Base-by-base conservation (phyloP, 2,888 invertebrate genomes). In the Scaptomyza parva region DNA sequence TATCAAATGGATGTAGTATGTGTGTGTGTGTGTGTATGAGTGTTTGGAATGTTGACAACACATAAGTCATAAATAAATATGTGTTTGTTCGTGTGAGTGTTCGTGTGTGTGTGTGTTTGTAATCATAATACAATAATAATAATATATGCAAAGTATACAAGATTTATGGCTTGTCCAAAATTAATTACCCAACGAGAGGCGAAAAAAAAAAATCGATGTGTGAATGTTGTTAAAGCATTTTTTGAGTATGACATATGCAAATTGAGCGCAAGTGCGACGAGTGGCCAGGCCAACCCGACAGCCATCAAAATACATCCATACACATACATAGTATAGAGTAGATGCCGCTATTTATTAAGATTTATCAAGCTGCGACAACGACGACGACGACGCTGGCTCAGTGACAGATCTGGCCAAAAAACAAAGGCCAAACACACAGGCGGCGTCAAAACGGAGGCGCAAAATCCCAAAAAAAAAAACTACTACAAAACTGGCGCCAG, bases 131-230 rank as follows among this genome's bases (percentile, higher is more conserved):
- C 35, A 14, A 35, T 65, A 72, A 82, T 75, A 37, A 52, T 79
- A 82, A 85, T 86, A 70, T 85, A 87, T 87, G 85, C 78, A 82
- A 87, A 86, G 85, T 73, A 87, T 63, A 62, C 58, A 59, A 78
- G 85, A 85, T 85, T 72, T 82, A 85, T 82, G 74, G 64, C 80
- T 59, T 85, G 73, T 72, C 69, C 70, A 76, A 82, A 78, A 85
- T 86, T 85, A 85, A 85, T 87, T 85, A 85, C 68, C 69, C 71
- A 69, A 62, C 52, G 43, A 37, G 43, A 41, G n/a, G 43, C 37
- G n/a, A 50, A 48, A 58, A 26, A 55, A 39, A 43, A 40, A 35
- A 33, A 28, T 33, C 14, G 1, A 52, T 45, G 53, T 57, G 57
- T 65, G 62, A 76, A 64, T 65, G 57, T 20, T 65, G 57, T 20